Conservation (phyloP, 2,888 invertebrate genomes). For the Leptopilina drosophilae region DNA sequence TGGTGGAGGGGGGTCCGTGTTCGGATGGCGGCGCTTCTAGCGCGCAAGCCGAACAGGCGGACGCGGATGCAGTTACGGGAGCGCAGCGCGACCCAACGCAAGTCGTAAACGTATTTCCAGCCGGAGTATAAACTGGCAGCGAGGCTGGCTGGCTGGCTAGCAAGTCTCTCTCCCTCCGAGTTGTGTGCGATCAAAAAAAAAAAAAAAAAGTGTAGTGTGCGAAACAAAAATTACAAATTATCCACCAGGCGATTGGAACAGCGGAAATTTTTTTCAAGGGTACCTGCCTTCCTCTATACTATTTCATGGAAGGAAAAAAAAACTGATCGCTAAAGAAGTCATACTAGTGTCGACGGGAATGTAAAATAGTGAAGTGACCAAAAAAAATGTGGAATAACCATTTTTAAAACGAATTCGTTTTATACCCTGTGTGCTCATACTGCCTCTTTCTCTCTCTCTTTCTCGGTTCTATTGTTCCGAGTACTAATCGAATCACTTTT, state of each 20-base stretch:
- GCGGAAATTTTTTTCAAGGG: slow-evolving; percentile 8
- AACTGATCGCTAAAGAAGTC: slow-evolving; percentile 17
- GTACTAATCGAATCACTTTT: not conserved
- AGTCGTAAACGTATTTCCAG: slow-evolving; percentile 62
- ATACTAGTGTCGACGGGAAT: slow-evolving; percentile 42
- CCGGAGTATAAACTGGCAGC: slow-evolving; percentile 51
- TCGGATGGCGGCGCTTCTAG: slow-evolving; percentile 74
- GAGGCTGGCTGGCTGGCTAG: slow-evolving; percentile 57
- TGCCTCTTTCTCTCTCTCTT: not conserved
- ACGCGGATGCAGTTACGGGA: slow-evolving; percentile 77
- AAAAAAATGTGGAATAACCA: not conserved
- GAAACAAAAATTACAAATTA: not conserved
- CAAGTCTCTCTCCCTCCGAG: slow-evolving; percentile 53
- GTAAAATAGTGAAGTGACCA: not conserved
- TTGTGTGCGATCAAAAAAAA: not conserved
- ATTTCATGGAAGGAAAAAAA: slow-evolving; percentile 25
- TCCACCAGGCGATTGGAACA: not conserved
- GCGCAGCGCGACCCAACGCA: slow-evolving; percentile 77
- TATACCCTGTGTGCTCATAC: not conserved
- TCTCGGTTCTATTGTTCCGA: not conserved
- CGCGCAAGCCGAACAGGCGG: slow-evolving; percentile 74
- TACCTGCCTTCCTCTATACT: slow-evolving; percentile 15
- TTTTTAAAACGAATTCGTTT: too few species aligned
- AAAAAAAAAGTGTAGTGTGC: slow-evolving; percentile 15
- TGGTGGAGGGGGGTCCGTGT: slow-evolving; percentile 66